Percentiles rank a stretch among this genome's conserved stretches.
Conservation (phyloP, 2,888 invertebrate genomes). For the Galeruca laticollis region DNA sequence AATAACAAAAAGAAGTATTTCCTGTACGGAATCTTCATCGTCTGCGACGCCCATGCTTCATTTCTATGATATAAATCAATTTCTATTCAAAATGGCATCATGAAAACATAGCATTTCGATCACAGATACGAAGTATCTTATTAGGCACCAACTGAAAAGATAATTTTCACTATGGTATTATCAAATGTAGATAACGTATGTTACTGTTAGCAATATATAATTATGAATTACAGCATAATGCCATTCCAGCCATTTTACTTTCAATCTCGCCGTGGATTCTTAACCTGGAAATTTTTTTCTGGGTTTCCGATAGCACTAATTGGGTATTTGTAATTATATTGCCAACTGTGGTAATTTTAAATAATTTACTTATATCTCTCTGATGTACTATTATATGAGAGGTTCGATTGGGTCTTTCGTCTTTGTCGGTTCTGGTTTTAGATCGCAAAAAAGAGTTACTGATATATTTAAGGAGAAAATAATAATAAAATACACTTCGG, state of each 20-base stretch:
- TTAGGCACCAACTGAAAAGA: slow-evolving; percentile 39
- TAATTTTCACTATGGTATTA: slow-evolving; percentile 43
- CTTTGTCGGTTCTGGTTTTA: slow-evolving; percentile 1
- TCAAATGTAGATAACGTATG: slow-evolving; percentile 44
- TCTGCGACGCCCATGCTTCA: background rate
- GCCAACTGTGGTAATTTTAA: slow-evolving; percentile 28
- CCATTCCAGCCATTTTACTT: slow-evolving; percentile 29
- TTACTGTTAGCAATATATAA: slow-evolving; percentile 49
- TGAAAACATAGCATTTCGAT: slow-evolving; percentile 26
- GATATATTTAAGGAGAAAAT: too few relatives aligned
- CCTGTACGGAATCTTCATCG: too few relatives aligned
- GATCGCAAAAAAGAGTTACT: too few relatives aligned
- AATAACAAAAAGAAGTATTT: too few relatives aligned
- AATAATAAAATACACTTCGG: too few relatives aligned
- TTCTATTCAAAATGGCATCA: slow-evolving; percentile 15
- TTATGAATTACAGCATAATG: slow-evolving; percentile 49
- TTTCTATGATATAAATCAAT: slow-evolving; percentile 15
- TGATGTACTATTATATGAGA: background rate
- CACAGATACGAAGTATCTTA: slow-evolving; percentile 36
- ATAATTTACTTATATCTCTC: slow-evolving; percentile 24
- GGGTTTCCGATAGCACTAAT: slow-evolving; percentile 27
- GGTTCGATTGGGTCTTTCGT: background rate
- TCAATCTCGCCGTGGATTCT: slow-evolving; percentile 35
- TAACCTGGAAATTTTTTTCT: slow-evolving; percentile 13
- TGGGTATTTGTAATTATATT: slow-evolving; percentile 31